These are phyloP conservation scores for Trypoxylon attenuatum DNA, from an alignment of 2,888 invertebrate genomes.

Conservation along the genomic window DNA sequence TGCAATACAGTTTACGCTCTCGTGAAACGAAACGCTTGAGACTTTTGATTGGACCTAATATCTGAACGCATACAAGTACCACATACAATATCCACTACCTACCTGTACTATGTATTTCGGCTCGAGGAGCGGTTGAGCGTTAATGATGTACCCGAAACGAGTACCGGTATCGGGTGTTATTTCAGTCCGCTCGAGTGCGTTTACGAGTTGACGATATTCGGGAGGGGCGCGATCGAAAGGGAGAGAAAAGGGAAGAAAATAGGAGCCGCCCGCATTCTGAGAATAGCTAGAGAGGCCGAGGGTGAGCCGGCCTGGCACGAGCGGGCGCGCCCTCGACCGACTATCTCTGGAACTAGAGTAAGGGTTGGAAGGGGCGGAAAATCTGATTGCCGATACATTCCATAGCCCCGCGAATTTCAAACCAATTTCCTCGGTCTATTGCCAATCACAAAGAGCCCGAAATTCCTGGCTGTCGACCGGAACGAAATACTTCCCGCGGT, in stretches of 20 bases:
- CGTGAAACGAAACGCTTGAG: no score
- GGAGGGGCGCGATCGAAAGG: not conserved
- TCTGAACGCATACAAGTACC: no score
- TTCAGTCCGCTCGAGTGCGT: not conserved
- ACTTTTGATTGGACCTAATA: no score
- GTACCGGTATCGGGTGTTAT: not conserved
- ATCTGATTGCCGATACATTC: conserved; percentile 72
- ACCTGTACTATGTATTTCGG: no score
- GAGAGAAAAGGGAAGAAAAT: conserved; percentile 35
- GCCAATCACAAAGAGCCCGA: conserved; percentile 67
- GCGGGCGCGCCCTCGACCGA: conserved; percentile 36
- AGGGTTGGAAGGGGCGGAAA: conserved; percentile 53
- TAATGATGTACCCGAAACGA: no score
- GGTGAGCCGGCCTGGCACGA: not conserved
- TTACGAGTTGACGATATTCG: not conserved
- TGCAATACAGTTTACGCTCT: no score
- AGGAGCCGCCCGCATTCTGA: conserved; percentile 53
- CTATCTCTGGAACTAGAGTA: conserved; percentile 29
- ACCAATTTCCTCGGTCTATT: conserved; percentile 70
- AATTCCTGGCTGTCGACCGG: conserved; percentile 61
- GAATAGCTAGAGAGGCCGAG: conserved; percentile 44
- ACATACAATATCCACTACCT: no score
- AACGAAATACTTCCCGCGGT: conserved; percentile 61
- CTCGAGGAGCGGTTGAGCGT: no score
- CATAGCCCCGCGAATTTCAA: conserved; percentile 67